Base-by-base conservation (phyloP, 2,113 vertebrate genomes). In the Prionailurus viverrinus region DNA sequence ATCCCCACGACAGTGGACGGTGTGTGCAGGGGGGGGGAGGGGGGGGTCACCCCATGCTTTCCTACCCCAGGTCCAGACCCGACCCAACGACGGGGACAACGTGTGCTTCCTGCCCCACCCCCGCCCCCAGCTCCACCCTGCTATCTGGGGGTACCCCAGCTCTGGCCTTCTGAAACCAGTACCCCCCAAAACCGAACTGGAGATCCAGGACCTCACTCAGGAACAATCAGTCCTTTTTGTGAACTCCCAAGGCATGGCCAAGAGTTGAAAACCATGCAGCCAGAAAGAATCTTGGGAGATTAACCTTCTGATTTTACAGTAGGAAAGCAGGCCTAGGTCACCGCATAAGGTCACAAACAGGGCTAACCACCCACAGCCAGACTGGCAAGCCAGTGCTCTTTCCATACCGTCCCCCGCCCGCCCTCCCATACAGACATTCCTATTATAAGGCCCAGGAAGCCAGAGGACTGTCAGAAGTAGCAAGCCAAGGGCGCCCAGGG, bases 291-390 rank as follows among this genome's bases (percentile, higher is more conserved):
- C 48, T 21, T 51, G 78, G 78, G 71, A 88, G 76, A 76, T 61
- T 31, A 53, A 65, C 74, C 39, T 61, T 83, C 89, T 74, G 27
- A 5, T 8, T 86, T 91, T 74, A 55, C 14, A 65, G 76, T 21
- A 68, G 91, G 86, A 69, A 96, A 89, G 83, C 36, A 74, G 65
- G 39, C 55, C 78, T 73, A n/a, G 29, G 53, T 88, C 73, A 73
- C 55, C 10, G 53, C 31, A 12, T 15, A 53, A 69, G 68, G 58
- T 83, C 82, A 58, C 63, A 36, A 36, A n/a, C 4, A 1, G 45
- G 15, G 48, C 53, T 82, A 25, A 66, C 81, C 81, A n/a, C 23
- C 66, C 29, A 39, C n/a, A 39, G 45, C 61, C 16, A 25, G 63
- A 86, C 39, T 31, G 23, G 0, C 7, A 61, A 2, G 23, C 16